A percentile compares a stretch with the other conserved stretches of the same genome.
Conservation (phyloP, 1,140 invertebrate genomes). For the Tachypleus tridentatus region DNA sequence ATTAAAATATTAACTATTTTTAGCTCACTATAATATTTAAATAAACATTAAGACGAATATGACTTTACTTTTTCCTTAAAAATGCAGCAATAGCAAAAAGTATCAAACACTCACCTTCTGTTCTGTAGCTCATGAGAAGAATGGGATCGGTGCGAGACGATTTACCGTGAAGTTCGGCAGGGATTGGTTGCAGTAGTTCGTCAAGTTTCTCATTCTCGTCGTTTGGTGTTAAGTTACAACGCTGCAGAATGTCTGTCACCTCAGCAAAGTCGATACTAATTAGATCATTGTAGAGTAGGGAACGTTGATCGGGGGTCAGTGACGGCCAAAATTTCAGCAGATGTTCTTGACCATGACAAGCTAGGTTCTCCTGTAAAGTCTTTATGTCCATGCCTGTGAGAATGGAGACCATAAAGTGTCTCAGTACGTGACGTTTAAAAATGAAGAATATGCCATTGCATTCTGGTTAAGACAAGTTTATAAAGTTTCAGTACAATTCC, state of each 20-base stretch:
- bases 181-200: constrained; percentile 68
- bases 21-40: no score
- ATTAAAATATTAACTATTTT: no score
- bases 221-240: constrained; percentile 29
- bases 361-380: constrained; percentile 25
- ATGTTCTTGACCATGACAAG: constrained; percentile 56
- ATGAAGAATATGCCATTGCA: no score
- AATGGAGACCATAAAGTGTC: no score
- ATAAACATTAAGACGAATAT: no score
- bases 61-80: no score
- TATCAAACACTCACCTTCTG: constrained; percentile 36
- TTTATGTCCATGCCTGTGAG: constrained; percentile 6
- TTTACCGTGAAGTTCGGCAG: constrained; percentile 58
- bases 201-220: constrained; percentile 45
- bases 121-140: constrained; percentile 50
- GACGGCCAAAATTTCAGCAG: constrained; percentile 70
- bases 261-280: constrained; percentile 18
- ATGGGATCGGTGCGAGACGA: constrained; percentile 42
- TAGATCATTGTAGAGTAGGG: constrained; percentile 17
- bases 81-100: background rate
- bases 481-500: no score
- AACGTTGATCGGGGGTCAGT: constrained; percentile 41
- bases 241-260: constrained; percentile 12
- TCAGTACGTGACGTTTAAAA: no score
- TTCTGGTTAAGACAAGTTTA: no score